These are phyloP conservation scores for honey bee (Apis mellifera) DNA, from an alignment of 1,140 invertebrate species.

Conservation along the genomic window DNA sequence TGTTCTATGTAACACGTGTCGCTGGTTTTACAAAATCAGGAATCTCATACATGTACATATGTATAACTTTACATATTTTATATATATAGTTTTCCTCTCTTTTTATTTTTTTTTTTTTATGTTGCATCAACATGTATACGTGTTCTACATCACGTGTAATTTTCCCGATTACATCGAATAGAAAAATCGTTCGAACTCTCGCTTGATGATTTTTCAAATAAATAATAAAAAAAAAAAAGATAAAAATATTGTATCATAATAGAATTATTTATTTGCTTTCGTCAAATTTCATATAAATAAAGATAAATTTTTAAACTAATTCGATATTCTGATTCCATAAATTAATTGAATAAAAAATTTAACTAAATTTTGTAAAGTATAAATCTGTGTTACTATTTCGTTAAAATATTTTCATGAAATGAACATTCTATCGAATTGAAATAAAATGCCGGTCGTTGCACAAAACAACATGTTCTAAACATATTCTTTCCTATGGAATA, in stretches of 20 bases:
- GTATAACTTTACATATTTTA: constrained; percentile 44
- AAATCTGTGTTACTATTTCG: constrained; percentile 3
- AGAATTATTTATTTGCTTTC: too few species aligned
- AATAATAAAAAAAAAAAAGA: too few species aligned
- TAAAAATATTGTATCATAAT: too few species aligned
- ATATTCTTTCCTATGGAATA: not conserved
- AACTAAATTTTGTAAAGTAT: not conserved
- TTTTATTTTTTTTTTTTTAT: not conserved
- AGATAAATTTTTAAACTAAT: too few species aligned
- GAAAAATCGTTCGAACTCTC: constrained; percentile 42
- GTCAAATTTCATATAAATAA: too few species aligned
- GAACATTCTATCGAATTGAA: not conserved
- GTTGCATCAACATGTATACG: constrained; percentile 35
- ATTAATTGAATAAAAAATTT: too few species aligned
- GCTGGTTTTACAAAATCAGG: constrained; percentile 70
- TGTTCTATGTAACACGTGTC: constrained; percentile 67
- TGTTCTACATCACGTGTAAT: constrained; percentile 29
- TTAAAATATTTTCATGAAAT: constrained; percentile 5
- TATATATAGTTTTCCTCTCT: constrained; percentile 19
- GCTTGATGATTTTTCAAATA: not conserved
- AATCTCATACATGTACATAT: constrained; percentile 59
- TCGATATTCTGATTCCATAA: too few species aligned
- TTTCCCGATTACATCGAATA: constrained; percentile 40
- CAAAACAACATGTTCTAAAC: not conserved
- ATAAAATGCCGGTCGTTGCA: not conserved